Conservation (phyloP, 2,888 invertebrate species). For the Drosophila fulvimacula region DNA sequence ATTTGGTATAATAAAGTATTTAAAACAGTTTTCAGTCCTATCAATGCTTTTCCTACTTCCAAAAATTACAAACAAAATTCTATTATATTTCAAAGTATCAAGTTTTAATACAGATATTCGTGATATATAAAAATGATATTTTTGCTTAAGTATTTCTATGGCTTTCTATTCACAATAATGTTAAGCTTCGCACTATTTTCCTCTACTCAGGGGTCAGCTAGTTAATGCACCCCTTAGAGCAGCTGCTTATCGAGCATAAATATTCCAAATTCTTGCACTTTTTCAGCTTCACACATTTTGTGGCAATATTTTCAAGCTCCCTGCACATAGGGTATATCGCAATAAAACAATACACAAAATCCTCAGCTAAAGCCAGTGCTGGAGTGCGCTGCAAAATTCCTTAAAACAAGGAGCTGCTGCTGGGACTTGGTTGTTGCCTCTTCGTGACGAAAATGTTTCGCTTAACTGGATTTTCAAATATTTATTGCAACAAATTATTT, state of each 20-base stretch:
- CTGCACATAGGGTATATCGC: not conserved
- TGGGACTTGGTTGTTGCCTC: constrained; percentile 33
- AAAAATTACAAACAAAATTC: too few species aligned
- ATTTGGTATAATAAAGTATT: too few species aligned
- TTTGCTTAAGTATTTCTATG: too few species aligned
- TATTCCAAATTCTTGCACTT: not conserved
- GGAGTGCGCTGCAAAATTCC: constrained; percentile 12
- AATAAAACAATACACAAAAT: constrained; percentile 5
- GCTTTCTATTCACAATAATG: too few species aligned
- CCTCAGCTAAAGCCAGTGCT: constrained; percentile 10
- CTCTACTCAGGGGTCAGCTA: not conserved
- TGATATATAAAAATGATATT: too few species aligned
- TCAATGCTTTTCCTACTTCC: too few species aligned
- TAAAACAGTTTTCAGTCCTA: too few species aligned
- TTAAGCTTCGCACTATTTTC: too few species aligned
- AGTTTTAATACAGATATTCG: too few species aligned
- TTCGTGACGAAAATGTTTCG: constrained; percentile 80
- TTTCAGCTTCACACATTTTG: not conserved
- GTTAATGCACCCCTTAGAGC: not conserved
- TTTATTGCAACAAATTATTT: constrained; percentile 81
- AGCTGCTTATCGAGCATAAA: not conserved
- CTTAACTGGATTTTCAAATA: constrained; percentile 82
- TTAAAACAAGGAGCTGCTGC: constrained; percentile 17
- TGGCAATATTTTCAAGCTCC: not conserved
- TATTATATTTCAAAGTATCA: too few species aligned